Evolutionary conservation across 2,797 vertebrate genomes (phyloP).

Genomic region (Apogon hyalosoma): DNA sequence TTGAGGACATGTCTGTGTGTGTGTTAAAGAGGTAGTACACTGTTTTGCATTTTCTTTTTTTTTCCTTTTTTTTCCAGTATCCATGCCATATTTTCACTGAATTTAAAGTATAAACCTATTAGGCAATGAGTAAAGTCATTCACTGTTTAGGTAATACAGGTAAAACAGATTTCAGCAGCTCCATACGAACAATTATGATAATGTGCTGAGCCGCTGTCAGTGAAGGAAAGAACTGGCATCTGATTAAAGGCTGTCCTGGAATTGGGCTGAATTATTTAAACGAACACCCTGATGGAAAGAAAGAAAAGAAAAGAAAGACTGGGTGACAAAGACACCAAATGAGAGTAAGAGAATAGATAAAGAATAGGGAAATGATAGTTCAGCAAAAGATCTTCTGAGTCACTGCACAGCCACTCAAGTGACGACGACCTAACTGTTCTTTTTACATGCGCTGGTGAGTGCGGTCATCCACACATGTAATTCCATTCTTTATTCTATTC

Average conservation of each 20-base stretch:
- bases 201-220: conserved; percentile 59
- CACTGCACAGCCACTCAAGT: conserved; percentile 16
- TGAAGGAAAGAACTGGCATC: conserved; percentile 60
- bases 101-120: too few relatives aligned
- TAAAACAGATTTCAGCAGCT: conserved; percentile 28
- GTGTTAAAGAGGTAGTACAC: too few relatives aligned
- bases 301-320: background rate
- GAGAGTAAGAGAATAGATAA: background rate
- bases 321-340: too few relatives aligned
- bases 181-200: conserved; percentile 72
- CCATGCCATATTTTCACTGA: too few relatives aligned
- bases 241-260: conserved; percentile 76
- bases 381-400: conserved; percentile 17
- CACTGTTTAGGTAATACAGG: conserved; percentile 15
- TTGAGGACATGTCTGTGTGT: too few relatives aligned
- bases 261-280: conserved; percentile 77
- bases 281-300: conserved; percentile 35
- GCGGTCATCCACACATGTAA: conserved; percentile 12
- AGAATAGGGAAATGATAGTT: conserved; percentile 14
- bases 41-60: too few relatives aligned
- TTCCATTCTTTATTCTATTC: background rate
- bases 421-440: conserved; percentile 8
- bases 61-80: too few relatives aligned
- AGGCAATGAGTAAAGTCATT: background rate
- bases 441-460: background rate